These are phyloP conservation scores for Avahi laniger DNA, from an alignment of 2,797 vertebrate genomes.

Conservation along the genomic window DNA sequence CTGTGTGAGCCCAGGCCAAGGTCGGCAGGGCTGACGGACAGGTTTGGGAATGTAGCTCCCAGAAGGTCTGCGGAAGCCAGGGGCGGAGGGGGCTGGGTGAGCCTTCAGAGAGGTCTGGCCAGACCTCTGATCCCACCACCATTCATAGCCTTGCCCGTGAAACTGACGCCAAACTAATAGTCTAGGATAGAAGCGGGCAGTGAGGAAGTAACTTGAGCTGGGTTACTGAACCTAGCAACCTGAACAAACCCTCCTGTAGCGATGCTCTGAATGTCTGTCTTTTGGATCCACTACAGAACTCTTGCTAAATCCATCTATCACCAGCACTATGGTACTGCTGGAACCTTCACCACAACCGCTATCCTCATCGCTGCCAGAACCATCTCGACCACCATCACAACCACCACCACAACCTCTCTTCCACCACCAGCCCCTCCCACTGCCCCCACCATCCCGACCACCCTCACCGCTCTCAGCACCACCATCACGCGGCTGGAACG, in stretches of 20 bases:
- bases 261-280: not conserved
- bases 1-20: not conserved
- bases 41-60: not conserved
- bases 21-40: not conserved
- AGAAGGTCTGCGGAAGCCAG: not conserved
- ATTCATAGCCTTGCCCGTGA: not conserved
- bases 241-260: not conserved
- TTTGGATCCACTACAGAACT: not conserved
- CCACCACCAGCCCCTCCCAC: too few species aligned
- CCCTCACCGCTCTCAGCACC: not conserved
- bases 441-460: not conserved
- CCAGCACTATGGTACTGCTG: fast-evolving
- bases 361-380: fast-evolving
- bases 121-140: not conserved
- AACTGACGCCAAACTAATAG: not conserved
- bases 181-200: not conserved
- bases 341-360: not conserved
- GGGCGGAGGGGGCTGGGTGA: not conserved
- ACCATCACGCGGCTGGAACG: not conserved
- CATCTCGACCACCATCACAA: too few species aligned
- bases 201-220: not conserved
- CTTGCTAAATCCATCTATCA: not conserved
- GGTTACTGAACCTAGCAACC: not conserved
- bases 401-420: not conserved
- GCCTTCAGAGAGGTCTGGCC: not conserved